Evolutionary conservation across 2,888 invertebrate genomes (phyloP).

Genomic region (Parthenolecanium corni): DNA sequence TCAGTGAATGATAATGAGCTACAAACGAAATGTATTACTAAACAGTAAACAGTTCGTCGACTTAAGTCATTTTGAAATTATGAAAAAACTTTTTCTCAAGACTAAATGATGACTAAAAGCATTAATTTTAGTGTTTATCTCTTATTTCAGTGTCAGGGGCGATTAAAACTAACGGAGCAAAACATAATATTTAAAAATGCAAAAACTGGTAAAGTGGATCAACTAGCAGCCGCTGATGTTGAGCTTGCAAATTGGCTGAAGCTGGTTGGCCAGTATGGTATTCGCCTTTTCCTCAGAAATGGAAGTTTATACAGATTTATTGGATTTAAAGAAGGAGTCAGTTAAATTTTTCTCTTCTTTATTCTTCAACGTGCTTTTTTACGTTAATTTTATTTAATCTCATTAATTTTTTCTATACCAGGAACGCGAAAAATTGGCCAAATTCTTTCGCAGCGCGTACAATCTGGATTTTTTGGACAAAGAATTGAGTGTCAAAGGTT

Average conservation of each 20-base stretch:
- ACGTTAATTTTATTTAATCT: not conserved
- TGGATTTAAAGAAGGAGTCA: slow-evolving; percentile 80
- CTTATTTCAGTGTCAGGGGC: slow-evolving; percentile 66
- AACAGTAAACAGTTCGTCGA: no score
- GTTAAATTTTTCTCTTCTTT: slow-evolving; percentile 35
- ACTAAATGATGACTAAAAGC: no score
- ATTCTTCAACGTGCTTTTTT: not conserved
- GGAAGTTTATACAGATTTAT: slow-evolving; percentile 82
- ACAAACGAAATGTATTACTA: no score
- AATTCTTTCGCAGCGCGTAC: slow-evolving; percentile 75
- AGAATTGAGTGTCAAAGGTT: slow-evolving; percentile 88
- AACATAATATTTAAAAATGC: slow-evolving; percentile 85
- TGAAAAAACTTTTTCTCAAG: no score
- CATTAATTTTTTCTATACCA: slow-evolving; percentile 37
- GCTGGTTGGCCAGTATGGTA: slow-evolving; percentile 79
- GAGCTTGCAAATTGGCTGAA: slow-evolving; percentile 85
- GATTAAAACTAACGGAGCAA: slow-evolving; percentile 82
- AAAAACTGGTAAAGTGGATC: slow-evolving; percentile 93
- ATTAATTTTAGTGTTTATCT: no score
- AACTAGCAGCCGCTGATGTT: slow-evolving; percentile 70
- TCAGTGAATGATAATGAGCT: no score
- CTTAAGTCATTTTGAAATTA: no score
- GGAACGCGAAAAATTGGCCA: slow-evolving; percentile 86
- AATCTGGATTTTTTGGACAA: slow-evolving; percentile 77
- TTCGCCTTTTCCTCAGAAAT: slow-evolving; percentile 79